Conservation (phyloP, 2,113 vertebrate species). For the Gambusia affinis region DNA sequence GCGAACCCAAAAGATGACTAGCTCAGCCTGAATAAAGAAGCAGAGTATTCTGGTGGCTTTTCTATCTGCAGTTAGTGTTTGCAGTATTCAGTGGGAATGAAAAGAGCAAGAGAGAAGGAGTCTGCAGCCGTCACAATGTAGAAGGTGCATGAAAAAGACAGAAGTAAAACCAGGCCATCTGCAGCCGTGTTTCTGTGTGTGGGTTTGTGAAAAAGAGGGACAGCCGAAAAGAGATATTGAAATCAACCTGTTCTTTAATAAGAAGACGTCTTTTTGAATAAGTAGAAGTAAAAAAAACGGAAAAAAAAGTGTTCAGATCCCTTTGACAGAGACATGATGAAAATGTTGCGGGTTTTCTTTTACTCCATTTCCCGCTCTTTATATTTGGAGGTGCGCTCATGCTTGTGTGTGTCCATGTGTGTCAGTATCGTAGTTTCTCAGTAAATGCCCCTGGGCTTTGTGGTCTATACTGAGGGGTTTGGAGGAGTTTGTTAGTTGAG, state of each 20-base stretch:
- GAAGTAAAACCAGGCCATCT: conserved; percentile 39
- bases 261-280: conserved; percentile 8
- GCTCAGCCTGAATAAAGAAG: not conserved
- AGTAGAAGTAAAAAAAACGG: conserved; percentile 10
- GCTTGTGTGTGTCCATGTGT: conserved; percentile 55
- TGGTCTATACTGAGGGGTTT: conserved; percentile 75
- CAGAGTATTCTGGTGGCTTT: not conserved
- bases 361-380: conserved; percentile 51
- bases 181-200: conserved; percentile 10
- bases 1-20: not conserved
- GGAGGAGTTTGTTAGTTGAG: conserved; percentile 79
- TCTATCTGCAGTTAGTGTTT: not conserved
- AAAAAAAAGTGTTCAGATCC: not conserved
- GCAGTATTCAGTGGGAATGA: not conserved
- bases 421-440: conserved; percentile 71
- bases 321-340: conserved; percentile 34
- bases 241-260: conserved; percentile 15
- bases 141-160: conserved; percentile 38
- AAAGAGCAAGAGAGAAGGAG: not conserved
- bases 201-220: conserved; percentile 29
- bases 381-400: conserved; percentile 45
- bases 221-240: conserved; percentile 4
- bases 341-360: conserved; percentile 58
- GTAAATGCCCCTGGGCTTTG: conserved; percentile 77
- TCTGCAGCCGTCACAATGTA: not conserved